Conservation (phyloP, 2,797 vertebrate genomes). For the Chrosomus eos region DNA sequence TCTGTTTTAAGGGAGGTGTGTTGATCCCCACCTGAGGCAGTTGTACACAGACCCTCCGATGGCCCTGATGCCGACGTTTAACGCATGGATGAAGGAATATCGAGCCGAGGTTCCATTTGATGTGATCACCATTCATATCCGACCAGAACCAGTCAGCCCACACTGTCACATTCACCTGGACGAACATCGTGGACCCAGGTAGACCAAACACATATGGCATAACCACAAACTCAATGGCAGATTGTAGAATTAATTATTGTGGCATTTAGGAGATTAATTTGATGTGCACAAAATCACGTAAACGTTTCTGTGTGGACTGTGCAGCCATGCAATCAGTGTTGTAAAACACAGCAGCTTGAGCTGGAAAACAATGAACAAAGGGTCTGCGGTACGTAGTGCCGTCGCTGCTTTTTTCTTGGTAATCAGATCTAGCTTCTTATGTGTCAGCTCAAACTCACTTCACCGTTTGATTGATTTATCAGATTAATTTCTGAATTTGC, state of each 20-base stretch:
- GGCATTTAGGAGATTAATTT: not conserved
- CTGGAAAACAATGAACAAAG: conserved; percentile 48
- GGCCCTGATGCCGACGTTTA: conserved; percentile 86
- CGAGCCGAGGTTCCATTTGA: conserved; percentile 89
- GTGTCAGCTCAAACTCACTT: conserved; percentile 38
- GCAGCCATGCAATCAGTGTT: not conserved
- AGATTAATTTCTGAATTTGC: conserved; percentile 51
- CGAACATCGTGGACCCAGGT: conserved; percentile 87
- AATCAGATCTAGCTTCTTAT: conserved; percentile 50
- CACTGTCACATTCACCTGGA: conserved; percentile 84
- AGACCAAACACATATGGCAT: conserved; percentile 38
- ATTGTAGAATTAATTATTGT: not conserved
- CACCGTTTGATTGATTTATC: conserved; percentile 52
- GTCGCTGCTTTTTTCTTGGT: conserved; percentile 14
- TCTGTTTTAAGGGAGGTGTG: conserved; percentile 75
- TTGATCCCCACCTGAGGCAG: conserved; percentile 83
- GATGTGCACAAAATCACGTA: not conserved
- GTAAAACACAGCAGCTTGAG: conserved; percentile 9
- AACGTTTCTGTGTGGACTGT: not conserved
- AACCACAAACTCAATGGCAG: not conserved
- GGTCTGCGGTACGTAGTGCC: not conserved
- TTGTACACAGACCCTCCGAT: conserved; percentile 88
- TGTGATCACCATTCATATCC: conserved; percentile 83
- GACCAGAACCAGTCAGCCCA: conserved; percentile 80
- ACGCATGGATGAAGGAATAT: conserved; percentile 87